Evolutionary conservation across 2,888 invertebrate species (phyloP).

Genomic region (Marasmarcha lunaedactyla): DNA sequence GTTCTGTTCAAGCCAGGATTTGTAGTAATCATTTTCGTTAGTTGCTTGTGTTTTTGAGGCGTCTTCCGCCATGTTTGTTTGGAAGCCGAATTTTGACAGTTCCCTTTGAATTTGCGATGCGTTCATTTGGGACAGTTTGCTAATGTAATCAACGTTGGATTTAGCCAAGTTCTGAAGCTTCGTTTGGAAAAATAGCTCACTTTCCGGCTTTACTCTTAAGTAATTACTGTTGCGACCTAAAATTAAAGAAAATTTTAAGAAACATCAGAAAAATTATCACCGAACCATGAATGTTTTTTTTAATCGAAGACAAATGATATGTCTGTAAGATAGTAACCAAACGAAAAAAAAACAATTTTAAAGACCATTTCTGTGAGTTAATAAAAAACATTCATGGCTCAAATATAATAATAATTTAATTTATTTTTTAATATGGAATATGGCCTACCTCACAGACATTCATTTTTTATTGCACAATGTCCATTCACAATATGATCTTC

Average conservation of each 20-base stretch:
- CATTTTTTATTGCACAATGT: conserved; percentile 43
- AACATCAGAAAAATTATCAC: conserved; percentile 9
- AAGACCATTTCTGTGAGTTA: conserved; percentile 15
- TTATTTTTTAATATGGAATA: conserved; percentile 26
- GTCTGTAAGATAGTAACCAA: conserved; percentile 59
- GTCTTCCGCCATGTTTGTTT: conserved; percentile 27
- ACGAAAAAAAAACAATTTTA: conserved; percentile 17
- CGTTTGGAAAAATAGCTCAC: conserved; percentile 52
- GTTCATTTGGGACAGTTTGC: conserved; percentile 49
- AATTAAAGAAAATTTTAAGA: conserved; percentile 17
- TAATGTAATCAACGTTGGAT: conserved; percentile 47
- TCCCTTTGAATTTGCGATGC: conserved; percentile 47
- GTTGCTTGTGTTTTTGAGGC: conserved; percentile 32
- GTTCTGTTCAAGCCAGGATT: conserved; percentile 61
- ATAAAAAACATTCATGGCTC: conserved; percentile 60
- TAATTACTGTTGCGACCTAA: conserved; percentile 33
- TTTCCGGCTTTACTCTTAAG: conserved; percentile 54
- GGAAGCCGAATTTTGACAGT: conserved; percentile 53
- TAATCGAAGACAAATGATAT: conserved; percentile 36
- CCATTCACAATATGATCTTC: conserved; percentile 64
- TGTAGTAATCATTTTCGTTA: conserved; percentile 56
- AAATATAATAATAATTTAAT: background rate
- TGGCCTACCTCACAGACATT: conserved; percentile 70
- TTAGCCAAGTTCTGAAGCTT: conserved; percentile 47
- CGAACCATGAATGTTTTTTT: conserved; percentile 58